A percentile compares a stretch with the other conserved stretches of the same genome.
phyloP scores from a whole-genome alignment of 1,140 invertebrate genomes.

The Drosophila nikananu region DNA sequence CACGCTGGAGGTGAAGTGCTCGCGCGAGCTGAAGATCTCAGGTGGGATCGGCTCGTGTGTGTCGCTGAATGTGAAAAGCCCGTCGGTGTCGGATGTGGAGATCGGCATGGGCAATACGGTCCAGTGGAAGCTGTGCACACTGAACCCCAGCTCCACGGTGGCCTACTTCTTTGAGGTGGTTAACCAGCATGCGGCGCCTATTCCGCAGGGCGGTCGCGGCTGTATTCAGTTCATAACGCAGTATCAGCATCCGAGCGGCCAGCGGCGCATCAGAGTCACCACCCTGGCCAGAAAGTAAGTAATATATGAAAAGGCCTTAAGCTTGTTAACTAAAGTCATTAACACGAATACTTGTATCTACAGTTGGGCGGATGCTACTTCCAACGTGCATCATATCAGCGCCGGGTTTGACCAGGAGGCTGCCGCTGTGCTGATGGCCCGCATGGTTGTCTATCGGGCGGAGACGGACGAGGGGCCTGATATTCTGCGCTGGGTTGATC shows the following conservation, averaged over 20 bases:
- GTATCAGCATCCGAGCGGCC: conserved; percentile 99
- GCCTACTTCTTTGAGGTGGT: conserved; percentile 98
- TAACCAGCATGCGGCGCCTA: conserved; percentile 97
- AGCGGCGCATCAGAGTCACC: conserved; percentile 97
- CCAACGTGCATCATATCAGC: conserved; percentile 92
- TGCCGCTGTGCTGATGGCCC: conserved; percentile 98
- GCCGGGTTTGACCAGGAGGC: conserved; percentile 99
- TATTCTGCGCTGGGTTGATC: conserved; percentile 98
- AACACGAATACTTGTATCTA: neutral
- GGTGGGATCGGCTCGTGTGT: conserved; percentile 99
- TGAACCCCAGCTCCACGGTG: conserved; percentile 96
- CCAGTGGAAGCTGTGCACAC: conserved; percentile 99
- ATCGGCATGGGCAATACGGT: conserved; percentile 98
- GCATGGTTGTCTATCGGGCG: conserved; percentile 97
- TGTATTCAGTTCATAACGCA: conserved; percentile 99
- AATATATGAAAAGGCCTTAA: neutral
- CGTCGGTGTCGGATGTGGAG: conserved; percentile 97
- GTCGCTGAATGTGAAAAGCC: conserved; percentile 95
- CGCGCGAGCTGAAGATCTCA: conserved; percentile 92
- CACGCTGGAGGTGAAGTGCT: conserved; percentile 97
- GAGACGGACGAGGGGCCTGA: conserved; percentile 98
- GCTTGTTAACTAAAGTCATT: neutral
- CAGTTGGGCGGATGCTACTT: conserved; percentile 93
- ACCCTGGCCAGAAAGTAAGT: conserved; percentile 97
- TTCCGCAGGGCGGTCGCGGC: conserved; percentile 97